phyloP scores from a whole-genome alignment of 1,140 invertebrate genomes.

The Calliopsis andreniformis region DNA sequence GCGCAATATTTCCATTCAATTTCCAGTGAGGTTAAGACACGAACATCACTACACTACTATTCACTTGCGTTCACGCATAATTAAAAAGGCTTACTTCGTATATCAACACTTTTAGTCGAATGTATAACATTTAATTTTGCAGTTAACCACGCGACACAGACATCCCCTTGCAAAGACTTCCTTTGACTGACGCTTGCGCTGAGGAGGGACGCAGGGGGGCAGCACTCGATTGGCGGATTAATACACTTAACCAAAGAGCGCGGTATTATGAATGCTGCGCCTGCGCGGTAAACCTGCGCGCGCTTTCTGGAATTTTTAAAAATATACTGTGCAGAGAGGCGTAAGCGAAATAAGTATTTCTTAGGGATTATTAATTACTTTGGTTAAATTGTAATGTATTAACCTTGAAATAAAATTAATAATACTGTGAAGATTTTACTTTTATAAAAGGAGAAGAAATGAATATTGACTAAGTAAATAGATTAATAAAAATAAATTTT shows the following conservation, averaged over 20 bases:
- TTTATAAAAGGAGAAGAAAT: too few relatives aligned
- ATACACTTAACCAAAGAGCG: neutral
- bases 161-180: slow-evolving; percentile 13
- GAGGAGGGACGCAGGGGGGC: neutral
- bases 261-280: neutral
- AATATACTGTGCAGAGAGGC: too few relatives aligned
- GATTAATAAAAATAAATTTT: too few relatives aligned
- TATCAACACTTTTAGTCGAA: slow-evolving; percentile 50
- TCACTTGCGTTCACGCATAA: slow-evolving; percentile 43
- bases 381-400: too few relatives aligned
- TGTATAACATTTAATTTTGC: slow-evolving; percentile 65
- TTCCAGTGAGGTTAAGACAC: slow-evolving; percentile 41
- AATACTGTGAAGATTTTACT: too few relatives aligned
- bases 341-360: too few relatives aligned
- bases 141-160: slow-evolving; percentile 62
- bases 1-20: slow-evolving; percentile 59
- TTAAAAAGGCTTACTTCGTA: slow-evolving; percentile 54
- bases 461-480: too few relatives aligned
- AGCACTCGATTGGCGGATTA: neutral
- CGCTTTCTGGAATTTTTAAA: too few relatives aligned
- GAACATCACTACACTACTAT: slow-evolving; percentile 37
- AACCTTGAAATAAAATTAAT: too few relatives aligned
- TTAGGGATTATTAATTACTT: too few relatives aligned
- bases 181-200: slow-evolving; percentile 31
- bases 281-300: too few relatives aligned